phyloP scores from a whole-genome alignment of 2,888 invertebrate genomes.

The Sphinx pinastri region DNA sequence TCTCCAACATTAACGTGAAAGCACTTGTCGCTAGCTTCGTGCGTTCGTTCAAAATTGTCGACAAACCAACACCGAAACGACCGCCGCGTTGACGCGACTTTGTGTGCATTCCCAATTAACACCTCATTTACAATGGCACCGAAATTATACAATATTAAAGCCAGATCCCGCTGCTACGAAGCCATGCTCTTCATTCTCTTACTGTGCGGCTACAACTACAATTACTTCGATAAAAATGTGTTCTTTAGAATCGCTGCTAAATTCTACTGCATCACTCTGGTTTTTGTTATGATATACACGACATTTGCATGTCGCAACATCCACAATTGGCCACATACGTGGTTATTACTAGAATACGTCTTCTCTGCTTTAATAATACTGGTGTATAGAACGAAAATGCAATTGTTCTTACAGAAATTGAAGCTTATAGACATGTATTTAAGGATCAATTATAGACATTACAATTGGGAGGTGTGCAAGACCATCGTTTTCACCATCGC shows the following conservation, averaged over 20 bases:
- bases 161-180: slow-evolving; percentile 49
- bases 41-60: slow-evolving; percentile 48
- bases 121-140: slow-evolving; percentile 42
- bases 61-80: slow-evolving; percentile 54
- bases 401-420: slow-evolving; percentile 51
- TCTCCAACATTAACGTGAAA: slow-evolving; percentile 36
- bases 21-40: slow-evolving; percentile 40
- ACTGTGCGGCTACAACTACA: slow-evolving; percentile 66
- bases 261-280: slow-evolving; percentile 54
- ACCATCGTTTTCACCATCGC: slow-evolving; percentile 45
- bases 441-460: slow-evolving; percentile 54
- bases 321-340: slow-evolving; percentile 51
- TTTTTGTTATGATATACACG: slow-evolving; percentile 46
- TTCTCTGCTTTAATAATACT: slow-evolving; percentile 53
- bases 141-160: slow-evolving; percentile 35
- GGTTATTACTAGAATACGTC: slow-evolving; percentile 65
- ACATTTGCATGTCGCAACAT: slow-evolving; percentile 54
- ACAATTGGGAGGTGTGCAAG: slow-evolving; percentile 45
- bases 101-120: slow-evolving; percentile 43
- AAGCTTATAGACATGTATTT: slow-evolving; percentile 57
- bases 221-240: slow-evolving; percentile 49
- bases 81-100: slow-evolving; percentile 48
- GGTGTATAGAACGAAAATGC: slow-evolving; percentile 52
- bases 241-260: slow-evolving; percentile 42
- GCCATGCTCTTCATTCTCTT: slow-evolving; percentile 55